Evolutionary conservation across 1,140 invertebrate genomes (phyloP), one percentile per base, ranked within the genome.

Genomic region (Eriosoma lanigerum): DNA sequence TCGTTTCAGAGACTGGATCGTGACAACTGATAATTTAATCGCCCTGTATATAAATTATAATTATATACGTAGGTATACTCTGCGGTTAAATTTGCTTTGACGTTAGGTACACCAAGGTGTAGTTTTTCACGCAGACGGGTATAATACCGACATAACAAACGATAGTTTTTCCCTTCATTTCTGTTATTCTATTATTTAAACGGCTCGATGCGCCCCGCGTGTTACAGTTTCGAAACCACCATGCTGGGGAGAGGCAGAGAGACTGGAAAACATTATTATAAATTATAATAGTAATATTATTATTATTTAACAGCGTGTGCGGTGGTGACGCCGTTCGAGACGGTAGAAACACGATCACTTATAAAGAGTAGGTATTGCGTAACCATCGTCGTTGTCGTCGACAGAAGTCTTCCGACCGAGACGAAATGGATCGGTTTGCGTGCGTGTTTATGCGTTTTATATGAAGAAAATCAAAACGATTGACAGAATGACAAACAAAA

Each of bases 101-200:
- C 21, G 60, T 6, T 24, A 60, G 26, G 26, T 58, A 0, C 1
- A 21, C 21, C 26, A 5, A 29, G 12, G 5, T 26, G 26, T 62
- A 19, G 29, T 58, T 17, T 17, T 26, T 1, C 8, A 38, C 32
- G 19, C 32, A 19, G 62, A n/a, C 32, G 60, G 32, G 29, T 38
- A 64, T 17, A 26, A 62, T 62, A 32, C 17, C 60, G 19, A 56
- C 19, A 29, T 6, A 44, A 5, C 10, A 8, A 8, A 17, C 66
- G 21, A 48, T 15, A 44, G 64, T 46, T 17, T 46, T 66, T 66
- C n/a, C n/a, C n/a, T 9, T 38, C 2, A 13, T 21, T 73, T 19
- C 26, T 52, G 13, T 72, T 50, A 48, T 58, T 58, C 54, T 52
- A 58, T 76, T 76, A 60, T 44, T 76, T 44, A 76, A 76, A 38